Evolutionary conservation across 2,888 invertebrate species (phyloP).

Genomic region (Coleophora flavipennella): DNA sequence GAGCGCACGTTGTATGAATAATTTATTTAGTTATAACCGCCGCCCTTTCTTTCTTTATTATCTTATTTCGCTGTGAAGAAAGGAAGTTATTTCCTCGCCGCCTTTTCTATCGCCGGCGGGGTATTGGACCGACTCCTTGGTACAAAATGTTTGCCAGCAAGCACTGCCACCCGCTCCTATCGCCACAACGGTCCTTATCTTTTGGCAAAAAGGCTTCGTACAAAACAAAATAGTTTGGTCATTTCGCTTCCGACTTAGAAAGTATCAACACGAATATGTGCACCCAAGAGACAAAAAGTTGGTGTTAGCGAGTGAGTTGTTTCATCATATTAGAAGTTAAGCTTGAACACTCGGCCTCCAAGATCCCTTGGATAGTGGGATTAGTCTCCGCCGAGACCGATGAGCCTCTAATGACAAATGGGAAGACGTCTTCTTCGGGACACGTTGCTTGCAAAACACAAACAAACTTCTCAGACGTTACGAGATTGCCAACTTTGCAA

Average conservation of each 20-base stretch:
- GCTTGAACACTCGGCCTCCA: conserved; percentile 31
- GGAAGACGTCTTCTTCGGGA: conserved; percentile 24
- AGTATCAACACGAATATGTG: conserved; percentile 15
- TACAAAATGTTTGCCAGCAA: conserved; percentile 29
- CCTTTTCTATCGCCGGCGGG: conserved; percentile 6
- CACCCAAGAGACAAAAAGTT: conserved; percentile 21
- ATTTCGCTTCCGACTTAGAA: conserved; percentile 6
- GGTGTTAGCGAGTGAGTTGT: conserved; percentile 19
- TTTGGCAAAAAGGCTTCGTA: conserved; percentile 25
- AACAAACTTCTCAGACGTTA: conserved; percentile 23
- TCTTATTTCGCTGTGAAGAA: conserved; percentile 26
- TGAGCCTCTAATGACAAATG: conserved; percentile 43
- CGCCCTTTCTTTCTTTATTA: conserved; percentile 32
- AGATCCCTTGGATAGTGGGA: conserved; percentile 48
- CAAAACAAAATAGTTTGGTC: conserved; percentile 8
- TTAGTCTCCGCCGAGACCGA: conserved; percentile 32
- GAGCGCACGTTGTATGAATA: conserved; percentile 43
- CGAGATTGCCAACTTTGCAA: conserved; percentile 21
- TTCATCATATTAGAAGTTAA: conserved; percentile 31
- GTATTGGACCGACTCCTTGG: conserved; percentile 20
- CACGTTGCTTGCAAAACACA: conserved; percentile 28
- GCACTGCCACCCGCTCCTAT: conserved; percentile 19
- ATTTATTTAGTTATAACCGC: conserved; percentile 46
- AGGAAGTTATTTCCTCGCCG: conserved; percentile 22
- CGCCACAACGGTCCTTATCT: conserved; percentile 32